These are phyloP conservation scores for Spodoptera picta DNA, from an alignment of 2,888 invertebrate species.

Conservation along the genomic window DNA sequence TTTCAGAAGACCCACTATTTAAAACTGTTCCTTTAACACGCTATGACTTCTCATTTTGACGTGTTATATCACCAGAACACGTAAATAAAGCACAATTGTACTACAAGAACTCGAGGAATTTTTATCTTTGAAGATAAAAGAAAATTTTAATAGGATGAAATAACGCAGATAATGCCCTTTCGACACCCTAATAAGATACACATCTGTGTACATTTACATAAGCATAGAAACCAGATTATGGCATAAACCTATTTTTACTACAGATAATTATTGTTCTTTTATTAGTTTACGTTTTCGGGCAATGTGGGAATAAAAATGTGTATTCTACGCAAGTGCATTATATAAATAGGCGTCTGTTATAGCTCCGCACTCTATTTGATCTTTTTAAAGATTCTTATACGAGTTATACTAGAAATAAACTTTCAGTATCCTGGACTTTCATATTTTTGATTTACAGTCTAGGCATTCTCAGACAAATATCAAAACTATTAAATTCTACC, in stretches of 20 bases:
- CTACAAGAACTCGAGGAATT: constrained; percentile 49
- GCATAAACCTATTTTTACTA: constrained; percentile 38
- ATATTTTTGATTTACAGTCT: no score
- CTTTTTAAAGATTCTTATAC: neutral
- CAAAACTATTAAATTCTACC: no score
- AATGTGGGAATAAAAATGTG: constrained; percentile 17
- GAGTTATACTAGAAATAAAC: neutral
- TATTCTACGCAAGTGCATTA: constrained; percentile 22
- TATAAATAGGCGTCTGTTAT: constrained; percentile 3
- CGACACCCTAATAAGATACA: constrained; percentile 39
- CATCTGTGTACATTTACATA: constrained; percentile 2
- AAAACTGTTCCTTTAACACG: constrained; percentile 72
- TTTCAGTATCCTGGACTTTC: no score
- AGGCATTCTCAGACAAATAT: no score
- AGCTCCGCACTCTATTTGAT: constrained; percentile 10
- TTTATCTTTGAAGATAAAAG: constrained; percentile 39
- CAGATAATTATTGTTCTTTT: constrained; percentile 27
- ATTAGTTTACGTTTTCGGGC: constrained; percentile 24
- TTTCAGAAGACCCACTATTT: constrained; percentile 66
- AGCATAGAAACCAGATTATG: constrained; percentile 39
- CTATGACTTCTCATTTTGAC: constrained; percentile 59
- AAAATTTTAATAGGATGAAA: constrained; percentile 39
- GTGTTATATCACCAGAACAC: constrained; percentile 64
- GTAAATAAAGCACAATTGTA: constrained; percentile 52
- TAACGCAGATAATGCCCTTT: constrained; percentile 47